Percentiles rank a stretch among this genome's conserved stretches.
These are phyloP conservation scores for Hemibagrus guttatus DNA, from an alignment of 2,797 vertebrate species.

Conservation along the genomic window DNA sequence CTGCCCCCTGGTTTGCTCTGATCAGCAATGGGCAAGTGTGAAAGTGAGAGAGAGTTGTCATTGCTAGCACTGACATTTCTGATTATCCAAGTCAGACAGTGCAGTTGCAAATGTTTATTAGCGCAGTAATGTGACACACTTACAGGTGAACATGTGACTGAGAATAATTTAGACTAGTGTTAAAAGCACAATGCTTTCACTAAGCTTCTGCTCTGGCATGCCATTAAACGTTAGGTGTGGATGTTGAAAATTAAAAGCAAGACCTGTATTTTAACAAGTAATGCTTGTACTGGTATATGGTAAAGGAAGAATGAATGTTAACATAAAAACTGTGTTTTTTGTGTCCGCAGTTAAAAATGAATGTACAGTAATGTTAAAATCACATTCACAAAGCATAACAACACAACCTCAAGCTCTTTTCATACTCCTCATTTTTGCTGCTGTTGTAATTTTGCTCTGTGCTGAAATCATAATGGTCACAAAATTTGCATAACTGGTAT, in stretches of 20 bases:
- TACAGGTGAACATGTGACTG: not conserved
- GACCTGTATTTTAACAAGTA: not conserved
- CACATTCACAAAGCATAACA: not conserved
- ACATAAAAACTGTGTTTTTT: not conserved
- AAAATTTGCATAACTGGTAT: not conserved
- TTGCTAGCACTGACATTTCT: too few species aligned
- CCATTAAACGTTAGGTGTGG: not conserved
- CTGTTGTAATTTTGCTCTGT: not conserved
- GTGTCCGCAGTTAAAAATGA: not conserved
- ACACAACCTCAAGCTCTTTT: not conserved
- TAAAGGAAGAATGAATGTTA: not conserved
- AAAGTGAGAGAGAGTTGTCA: not conserved
- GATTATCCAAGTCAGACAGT: too few species aligned
- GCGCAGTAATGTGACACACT: not conserved
- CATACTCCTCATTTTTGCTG: not conserved
- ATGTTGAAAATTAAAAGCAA: not conserved
- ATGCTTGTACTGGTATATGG: not conserved
- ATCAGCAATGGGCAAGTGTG: not conserved
- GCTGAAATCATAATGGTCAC: constrained; percentile 1
- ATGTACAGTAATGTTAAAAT: not conserved
- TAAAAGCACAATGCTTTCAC: not conserved
- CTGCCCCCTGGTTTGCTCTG: not conserved
- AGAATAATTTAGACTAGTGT: not conserved
- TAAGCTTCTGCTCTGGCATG: not conserved
- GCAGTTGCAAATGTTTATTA: not conserved